Evolutionary conservation across 1,140 invertebrate genomes (phyloP), one percentile per base, ranked within the genome.

Genomic region (Manduca sexta): DNA sequence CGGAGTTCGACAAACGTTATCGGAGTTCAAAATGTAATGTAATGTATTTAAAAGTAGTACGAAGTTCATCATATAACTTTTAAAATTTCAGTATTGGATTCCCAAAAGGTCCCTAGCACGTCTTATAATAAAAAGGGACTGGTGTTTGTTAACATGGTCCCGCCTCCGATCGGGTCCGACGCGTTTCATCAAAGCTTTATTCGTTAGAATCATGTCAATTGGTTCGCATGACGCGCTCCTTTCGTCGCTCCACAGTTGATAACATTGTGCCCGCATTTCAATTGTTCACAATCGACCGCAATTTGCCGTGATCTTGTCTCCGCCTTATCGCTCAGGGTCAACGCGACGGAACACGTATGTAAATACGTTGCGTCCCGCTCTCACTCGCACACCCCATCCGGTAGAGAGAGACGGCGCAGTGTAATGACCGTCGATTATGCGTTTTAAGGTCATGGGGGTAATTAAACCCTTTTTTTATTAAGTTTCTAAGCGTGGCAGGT

Each of bases 261-360:
- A 26, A 26, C 21, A 26, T 26, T 26, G 21, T 26, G 21, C 21
- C 30, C 45, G 52, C 63, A 16, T 48, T 41, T 49, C 67, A 67
- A 66, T 70, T 70, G 56, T 42, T 49, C 44, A 51, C 60, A 65
- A 64, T 60, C 58, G 51, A 31, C 35, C 38, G 49, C 45, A 60
- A 52, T 56, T 61, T 51, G 34, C 56, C 52, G 49, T 54, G 59
- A 60, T 67, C 58, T 64, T 64, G 58, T 29, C 51, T 45, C 53
- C 53, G 49, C 21, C 37, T 70, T 73, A 76, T 69, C 69, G 64
- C 33, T 33, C 59, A 62, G 60, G 64, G 68, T 72, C 73, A 65
- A 56, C 51, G 60, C 57, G 53, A 37, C 45, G 43, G 42, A 49
- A 49, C 41, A 39, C 46, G n/a, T 48, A 34, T 45, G 45, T 45